Conservation (phyloP, 2,113 vertebrate genomes). For the Smithornis capensis region DNA sequence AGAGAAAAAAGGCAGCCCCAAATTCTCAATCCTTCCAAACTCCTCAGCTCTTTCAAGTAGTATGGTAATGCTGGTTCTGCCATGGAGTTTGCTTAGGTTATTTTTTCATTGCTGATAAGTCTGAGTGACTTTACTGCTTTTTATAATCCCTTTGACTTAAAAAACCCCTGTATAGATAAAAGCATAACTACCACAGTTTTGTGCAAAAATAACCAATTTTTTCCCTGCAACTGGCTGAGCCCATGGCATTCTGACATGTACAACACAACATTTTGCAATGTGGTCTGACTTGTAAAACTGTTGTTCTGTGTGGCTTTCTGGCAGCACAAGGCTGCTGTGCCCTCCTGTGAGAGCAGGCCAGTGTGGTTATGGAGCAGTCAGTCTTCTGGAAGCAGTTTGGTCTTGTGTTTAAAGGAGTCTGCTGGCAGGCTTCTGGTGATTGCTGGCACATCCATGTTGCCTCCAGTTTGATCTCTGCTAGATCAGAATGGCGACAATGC, state of each 20-base stretch:
- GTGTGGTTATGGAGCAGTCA: rapidly evolving
- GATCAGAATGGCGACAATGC: rapidly evolving
- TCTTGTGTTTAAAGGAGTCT: neutral
- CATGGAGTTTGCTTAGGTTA: neutral
- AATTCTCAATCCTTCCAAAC: neutral
- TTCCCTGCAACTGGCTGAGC: neutral
- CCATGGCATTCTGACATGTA: rapidly evolving
- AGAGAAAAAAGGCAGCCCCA: neutral
- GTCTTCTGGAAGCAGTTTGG: rapidly evolving
- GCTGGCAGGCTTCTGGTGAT: rapidly evolving
- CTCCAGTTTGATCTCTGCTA: neutral
- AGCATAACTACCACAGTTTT: neutral
- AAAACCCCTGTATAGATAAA: neutral
- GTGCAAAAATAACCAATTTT: neutral
- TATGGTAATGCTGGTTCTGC: neutral
- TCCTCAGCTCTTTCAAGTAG: neutral
- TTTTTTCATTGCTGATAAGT: neutral
- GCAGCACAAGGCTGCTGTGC: rapidly evolving
- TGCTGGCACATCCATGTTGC: neutral
- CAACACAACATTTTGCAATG: rapidly evolving
- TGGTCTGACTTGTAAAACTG: neutral
- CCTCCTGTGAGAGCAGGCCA: neutral
- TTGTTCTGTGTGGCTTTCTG: neutral
- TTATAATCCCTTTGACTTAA: neutral
- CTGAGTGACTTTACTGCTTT: neutral